phyloP scores from a whole-genome alignment of 2,113 vertebrate genomes.

The Diadophis punctatus region DNA sequence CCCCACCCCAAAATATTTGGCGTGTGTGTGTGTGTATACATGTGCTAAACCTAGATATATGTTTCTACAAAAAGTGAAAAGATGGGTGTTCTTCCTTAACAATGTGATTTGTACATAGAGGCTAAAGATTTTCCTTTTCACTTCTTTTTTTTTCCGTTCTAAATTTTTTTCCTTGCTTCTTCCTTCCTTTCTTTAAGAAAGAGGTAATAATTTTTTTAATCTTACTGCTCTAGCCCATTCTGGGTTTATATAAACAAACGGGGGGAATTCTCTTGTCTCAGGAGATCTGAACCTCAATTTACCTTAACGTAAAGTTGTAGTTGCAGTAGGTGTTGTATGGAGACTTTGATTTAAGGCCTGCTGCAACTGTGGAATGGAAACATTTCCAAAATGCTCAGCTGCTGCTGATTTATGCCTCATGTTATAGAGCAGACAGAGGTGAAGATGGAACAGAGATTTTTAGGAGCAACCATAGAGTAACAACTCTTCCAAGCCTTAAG shows the following conservation, averaged over 20 bases:
- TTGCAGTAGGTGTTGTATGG: conserved; percentile 59
- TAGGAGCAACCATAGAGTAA: conserved; percentile 15
- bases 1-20: neutral
- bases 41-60: conserved; percentile 63
- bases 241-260: conserved; percentile 61
- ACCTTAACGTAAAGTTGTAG: conserved; percentile 62
- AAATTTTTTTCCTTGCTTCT: conserved; percentile 61
- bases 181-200: conserved; percentile 37
- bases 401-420: conserved; percentile 32
- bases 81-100: conserved; percentile 57
- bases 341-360: conserved; percentile 79
- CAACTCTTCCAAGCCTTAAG: conserved; percentile 15
- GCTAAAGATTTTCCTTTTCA: conserved; percentile 49
- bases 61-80: conserved; percentile 55
- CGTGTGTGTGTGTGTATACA: conserved; percentile 53
- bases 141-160: neutral
- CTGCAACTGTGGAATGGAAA: conserved; percentile 61
- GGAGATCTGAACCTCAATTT: conserved; percentile 69
- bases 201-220: conserved; percentile 40
- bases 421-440: neutral
- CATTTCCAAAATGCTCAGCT: conserved; percentile 45
- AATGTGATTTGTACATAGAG: conserved; percentile 61
- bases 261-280: conserved; percentile 69
- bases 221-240: conserved; percentile 49
- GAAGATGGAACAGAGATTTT: conserved; percentile 35